Percentiles rank a stretch among this genome's conserved stretches.
phyloP scores from a whole-genome alignment of 1,140 invertebrate genomes.

The Drosophila mojavensis region DNA sequence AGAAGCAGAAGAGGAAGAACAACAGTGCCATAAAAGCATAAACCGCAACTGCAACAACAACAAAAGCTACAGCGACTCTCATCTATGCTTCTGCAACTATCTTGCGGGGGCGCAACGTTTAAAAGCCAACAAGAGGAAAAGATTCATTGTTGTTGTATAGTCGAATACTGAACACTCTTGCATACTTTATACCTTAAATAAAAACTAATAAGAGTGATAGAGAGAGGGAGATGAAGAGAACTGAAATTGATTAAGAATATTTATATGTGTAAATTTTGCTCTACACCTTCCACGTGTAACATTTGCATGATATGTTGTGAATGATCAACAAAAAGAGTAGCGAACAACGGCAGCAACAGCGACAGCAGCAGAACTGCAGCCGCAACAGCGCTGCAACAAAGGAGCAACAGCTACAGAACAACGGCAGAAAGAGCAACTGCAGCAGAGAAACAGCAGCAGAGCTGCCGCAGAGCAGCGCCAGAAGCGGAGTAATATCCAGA shows the following conservation, averaged over 20 bases:
- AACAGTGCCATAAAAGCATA: conserved; percentile 68
- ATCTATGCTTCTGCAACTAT: conserved; percentile 8
- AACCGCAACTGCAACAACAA: conserved; percentile 39
- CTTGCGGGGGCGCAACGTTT: conserved; percentile 36
- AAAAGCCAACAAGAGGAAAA: conserved; percentile 41
- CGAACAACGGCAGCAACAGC: conserved; percentile 42
- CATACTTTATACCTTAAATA: not conserved
- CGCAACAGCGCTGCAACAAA: conserved; percentile 6
- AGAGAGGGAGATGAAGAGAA: not conserved
- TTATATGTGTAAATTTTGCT: not conserved
- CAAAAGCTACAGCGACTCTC: not conserved
- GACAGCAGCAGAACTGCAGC: not conserved
- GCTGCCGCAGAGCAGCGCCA: not conserved
- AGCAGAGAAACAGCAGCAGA: conserved; percentile 10
- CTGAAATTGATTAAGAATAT: not conserved
- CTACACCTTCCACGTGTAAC: not conserved
- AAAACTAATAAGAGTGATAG: too few species aligned
- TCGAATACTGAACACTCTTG: not conserved
- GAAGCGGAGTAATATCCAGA: too few species aligned
- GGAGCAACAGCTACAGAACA: conserved; percentile 1
- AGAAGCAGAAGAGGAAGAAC: too few species aligned
- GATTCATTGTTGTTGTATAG: not conserved
- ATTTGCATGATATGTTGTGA: not conserved
- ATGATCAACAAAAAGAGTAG: conserved; percentile 51
- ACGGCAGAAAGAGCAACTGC: conserved; percentile 21